Percentiles rank a stretch among this genome's conserved stretches.
phyloP scores from a whole-genome alignment of 1,140 invertebrate genomes.

The Hylaeus volcanicus region DNA sequence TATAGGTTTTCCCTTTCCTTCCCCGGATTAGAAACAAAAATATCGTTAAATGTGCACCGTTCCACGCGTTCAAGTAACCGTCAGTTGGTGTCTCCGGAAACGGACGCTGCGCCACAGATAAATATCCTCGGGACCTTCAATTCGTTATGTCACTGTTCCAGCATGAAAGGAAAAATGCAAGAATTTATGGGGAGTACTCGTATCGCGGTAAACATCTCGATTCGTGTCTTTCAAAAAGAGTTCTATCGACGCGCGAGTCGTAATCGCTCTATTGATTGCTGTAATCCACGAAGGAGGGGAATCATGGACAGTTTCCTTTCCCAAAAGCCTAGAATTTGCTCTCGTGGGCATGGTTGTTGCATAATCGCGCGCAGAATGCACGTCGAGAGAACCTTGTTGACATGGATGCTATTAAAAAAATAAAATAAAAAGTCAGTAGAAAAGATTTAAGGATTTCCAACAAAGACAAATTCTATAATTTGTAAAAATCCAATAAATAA shows the following conservation, averaged over 20 bases:
- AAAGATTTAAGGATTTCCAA: no score
- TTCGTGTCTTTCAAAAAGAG: background rate
- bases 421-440: no score
- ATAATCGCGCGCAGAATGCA: background rate
- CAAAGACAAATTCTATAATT: no score
- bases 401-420: no score
- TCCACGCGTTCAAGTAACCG: no score
- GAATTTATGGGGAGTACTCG: conserved; percentile 15
- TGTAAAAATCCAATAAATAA: no score
- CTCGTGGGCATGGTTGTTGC: background rate
- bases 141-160: conserved; percentile 27
- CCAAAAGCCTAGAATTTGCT: background rate
- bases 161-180: background rate
- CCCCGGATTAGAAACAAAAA: no score
- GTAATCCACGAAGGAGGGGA: conserved; percentile 5
- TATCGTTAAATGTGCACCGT: no score
- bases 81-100: conserved; percentile 2
- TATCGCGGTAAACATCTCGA: conserved; percentile 9
- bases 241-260: background rate
- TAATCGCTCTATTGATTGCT: background rate
- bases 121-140: conserved; percentile 32
- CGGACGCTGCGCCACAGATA: background rate
- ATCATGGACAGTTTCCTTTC: background rate
- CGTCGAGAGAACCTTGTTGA: no score
- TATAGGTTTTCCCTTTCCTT: no score